These are phyloP conservation scores for Strongylocentrotus purpuratus DNA, from an alignment of 35 echinoderm and acorn worm species.

Conservation along the genomic window DNA sequence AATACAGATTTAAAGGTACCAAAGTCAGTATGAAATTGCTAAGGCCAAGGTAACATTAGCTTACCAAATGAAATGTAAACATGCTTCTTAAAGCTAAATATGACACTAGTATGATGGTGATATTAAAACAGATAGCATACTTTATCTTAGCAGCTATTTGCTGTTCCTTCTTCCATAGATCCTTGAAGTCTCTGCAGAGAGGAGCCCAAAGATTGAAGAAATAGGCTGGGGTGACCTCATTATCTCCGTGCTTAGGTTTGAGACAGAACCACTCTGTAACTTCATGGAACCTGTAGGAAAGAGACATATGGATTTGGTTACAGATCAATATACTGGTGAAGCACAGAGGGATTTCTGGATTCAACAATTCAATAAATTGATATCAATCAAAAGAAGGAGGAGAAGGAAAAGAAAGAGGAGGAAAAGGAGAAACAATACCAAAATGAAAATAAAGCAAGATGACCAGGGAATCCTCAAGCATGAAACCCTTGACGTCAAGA, in stretches of 20 bases:
- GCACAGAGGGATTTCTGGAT: not conserved
- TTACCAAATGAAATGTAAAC: no score
- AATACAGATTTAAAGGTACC: no score
- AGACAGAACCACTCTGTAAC: slow-evolving; percentile 71
- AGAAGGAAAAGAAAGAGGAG: no score
- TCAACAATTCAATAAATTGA: not conserved
- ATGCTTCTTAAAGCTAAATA: not conserved
- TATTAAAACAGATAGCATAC: slow-evolving; percentile 33
- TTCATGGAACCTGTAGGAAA: slow-evolving; percentile 61
- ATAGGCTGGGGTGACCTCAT: slow-evolving; percentile 74
- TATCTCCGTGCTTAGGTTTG: slow-evolving; percentile 83
- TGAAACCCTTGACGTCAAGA: not conserved
- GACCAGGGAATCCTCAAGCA: not conserved
- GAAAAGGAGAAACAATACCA: not conserved
- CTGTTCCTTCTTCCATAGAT: slow-evolving; percentile 98
- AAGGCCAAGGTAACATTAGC: no score
- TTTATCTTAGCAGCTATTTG: slow-evolving; percentile 73
- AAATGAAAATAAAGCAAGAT: not conserved
- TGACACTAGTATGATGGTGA: not conserved
- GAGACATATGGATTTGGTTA: not conserved
- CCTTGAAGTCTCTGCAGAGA: slow-evolving; percentile 91
- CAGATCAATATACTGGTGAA: not conserved
- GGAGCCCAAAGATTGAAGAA: slow-evolving; percentile 90
- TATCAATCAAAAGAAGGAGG: not conserved
- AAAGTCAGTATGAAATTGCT: no score